Conservation (phyloP, 2,888 invertebrate species). For the Bombyx huttoni region DNA sequence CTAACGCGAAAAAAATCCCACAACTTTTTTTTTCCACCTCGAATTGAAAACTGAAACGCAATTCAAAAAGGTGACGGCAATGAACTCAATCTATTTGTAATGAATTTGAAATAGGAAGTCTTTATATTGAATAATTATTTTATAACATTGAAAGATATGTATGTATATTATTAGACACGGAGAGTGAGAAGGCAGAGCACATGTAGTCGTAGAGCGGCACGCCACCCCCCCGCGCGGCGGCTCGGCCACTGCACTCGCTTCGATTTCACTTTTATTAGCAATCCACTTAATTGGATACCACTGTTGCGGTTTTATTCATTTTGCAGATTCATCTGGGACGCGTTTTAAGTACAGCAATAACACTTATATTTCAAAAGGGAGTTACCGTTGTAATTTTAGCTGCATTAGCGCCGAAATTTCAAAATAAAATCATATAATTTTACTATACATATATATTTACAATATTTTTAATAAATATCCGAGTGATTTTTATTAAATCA, state of each 20-base stretch:
- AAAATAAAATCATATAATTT: neutral
- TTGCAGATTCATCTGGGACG: constrained; percentile 57
- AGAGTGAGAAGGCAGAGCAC: constrained; percentile 9
- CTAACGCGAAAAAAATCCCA: neutral
- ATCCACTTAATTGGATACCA: constrained; percentile 70
- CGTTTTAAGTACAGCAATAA: constrained; percentile 22
- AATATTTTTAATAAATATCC: too few relatives aligned
- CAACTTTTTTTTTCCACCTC: neutral
- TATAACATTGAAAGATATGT: too few relatives aligned
- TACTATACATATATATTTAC: too few relatives aligned
- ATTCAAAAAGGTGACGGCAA: neutral
- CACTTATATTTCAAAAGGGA: constrained; percentile 1
- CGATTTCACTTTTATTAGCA: constrained; percentile 73
- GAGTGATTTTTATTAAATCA: too few relatives aligned
- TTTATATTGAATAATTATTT: too few relatives aligned
- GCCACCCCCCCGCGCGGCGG: constrained; percentile 8
- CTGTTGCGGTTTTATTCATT: constrained; percentile 65
- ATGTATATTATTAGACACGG: neutral
- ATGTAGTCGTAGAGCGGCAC: constrained; percentile 7
- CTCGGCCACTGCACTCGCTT: constrained; percentile 68
- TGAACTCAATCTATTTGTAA: neutral
- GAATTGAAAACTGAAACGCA: neutral
- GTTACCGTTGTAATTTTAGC: constrained; percentile 1
- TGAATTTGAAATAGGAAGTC: too few relatives aligned
- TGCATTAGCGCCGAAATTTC: neutral